Base-by-base conservation (phyloP, 2,888 invertebrate genomes). In the Leptopilina drosophilae region DNA sequence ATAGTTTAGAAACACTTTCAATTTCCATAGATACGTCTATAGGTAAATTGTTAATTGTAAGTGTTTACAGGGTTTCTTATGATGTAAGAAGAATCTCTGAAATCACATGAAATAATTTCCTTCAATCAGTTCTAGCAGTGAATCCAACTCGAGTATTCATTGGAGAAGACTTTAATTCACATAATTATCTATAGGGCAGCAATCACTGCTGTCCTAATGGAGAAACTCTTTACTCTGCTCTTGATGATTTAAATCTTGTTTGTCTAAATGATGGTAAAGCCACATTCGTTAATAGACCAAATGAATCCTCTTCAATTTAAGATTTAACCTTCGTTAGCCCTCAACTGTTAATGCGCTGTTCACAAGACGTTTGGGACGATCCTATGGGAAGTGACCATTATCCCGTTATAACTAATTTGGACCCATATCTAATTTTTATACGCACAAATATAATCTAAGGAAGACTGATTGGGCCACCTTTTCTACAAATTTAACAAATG, bases 381-480 rank as follows among this genome's bases (percentile, higher is more conserved):
- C 42, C 59, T 15, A 59, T 12, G 5, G 42, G 42, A 40, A n/a
- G 59, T 42, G 66, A 46, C 9, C 66, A 40, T 11, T 46, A 46
- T 9, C 66, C 42, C 4, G 40, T 66, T 14, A 15, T 66, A 40
- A 66, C 42, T 4, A 5, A 15, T 15, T 15, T 66, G 0, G n/a
- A 40, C 15, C 40, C n/a, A 42, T 14, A 6, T 66, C 15, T 0
- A 66, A 42, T 6, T 66, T 42, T 9, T 66, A 8, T 15, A 9
- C 66, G 14, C 66, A 66, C 66, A 66, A 66, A 42, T 66, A 46
- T 42, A 66, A 15, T 11, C 9, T 66, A 14, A 66, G n/a, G 9
- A 66, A 42, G 4, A 46, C 40, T 15, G 3, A n/a, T 15, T 46
- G 46, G 15, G 5, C 1, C 0, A 40, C 0, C 12, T 42, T 66